Percentiles rank a stretch among this genome's conserved stretches.
Evolutionary conservation across 2,888 invertebrate species (phyloP).

Genomic region (Heliconius hortense): DNA sequence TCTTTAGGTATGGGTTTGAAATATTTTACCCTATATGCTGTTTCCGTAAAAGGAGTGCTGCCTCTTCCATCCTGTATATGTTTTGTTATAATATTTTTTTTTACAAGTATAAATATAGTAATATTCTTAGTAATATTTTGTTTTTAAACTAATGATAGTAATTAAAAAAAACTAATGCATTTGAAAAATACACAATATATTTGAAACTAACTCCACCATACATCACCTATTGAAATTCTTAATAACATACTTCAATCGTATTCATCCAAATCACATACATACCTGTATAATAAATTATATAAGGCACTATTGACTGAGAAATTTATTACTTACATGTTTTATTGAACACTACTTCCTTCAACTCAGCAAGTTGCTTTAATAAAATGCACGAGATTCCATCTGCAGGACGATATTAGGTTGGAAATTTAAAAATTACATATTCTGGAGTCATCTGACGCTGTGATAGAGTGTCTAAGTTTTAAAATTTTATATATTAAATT

Average conservation of each 20-base stretch:
- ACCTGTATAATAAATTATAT: conserved; percentile 15
- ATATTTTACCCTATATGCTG: too few species aligned
- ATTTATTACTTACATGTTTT: conserved; percentile 30
- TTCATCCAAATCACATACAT: neutral
- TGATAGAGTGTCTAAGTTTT: conserved; percentile 6
- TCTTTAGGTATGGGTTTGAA: too few species aligned
- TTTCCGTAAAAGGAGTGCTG: too few species aligned
- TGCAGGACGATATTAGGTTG: conserved; percentile 21
- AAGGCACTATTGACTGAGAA: conserved; percentile 19
- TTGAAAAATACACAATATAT: neutral
- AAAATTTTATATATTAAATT: conserved; percentile 6
- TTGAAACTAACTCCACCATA: neutral
- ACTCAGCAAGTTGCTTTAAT: conserved; percentile 26
- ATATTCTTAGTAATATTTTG: too few species aligned
- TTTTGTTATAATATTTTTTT: too few species aligned
- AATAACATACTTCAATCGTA: neutral
- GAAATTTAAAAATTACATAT: conserved; percentile 17
- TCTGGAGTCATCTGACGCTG: neutral
- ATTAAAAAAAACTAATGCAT: too few species aligned
- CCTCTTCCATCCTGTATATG: too few species aligned
- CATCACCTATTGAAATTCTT: neutral
- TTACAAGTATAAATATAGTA: too few species aligned
- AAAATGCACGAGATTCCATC: conserved; percentile 28
- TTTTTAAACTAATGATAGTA: too few species aligned
- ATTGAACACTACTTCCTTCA: conserved; percentile 21